phyloP scores from a whole-genome alignment of 2,888 invertebrate genomes.

The Microchrysa polita region DNA sequence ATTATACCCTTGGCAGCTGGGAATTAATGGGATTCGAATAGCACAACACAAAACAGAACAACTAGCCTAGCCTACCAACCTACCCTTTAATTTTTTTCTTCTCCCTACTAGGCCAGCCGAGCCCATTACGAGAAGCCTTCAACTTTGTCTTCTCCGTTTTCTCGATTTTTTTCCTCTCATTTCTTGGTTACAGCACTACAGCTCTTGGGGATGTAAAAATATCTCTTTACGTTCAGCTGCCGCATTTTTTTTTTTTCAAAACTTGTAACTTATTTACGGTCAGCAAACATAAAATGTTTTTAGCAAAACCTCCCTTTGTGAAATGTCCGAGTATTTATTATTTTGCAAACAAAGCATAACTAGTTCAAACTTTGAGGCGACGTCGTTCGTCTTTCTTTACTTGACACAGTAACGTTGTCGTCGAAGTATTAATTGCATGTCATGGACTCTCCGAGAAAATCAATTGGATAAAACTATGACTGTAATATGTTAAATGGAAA shows the following conservation, averaged over 20 bases:
- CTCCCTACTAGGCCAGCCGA: neutral
- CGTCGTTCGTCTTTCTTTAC: neutral
- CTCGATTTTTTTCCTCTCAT: neutral
- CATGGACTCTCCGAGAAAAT: slow-evolving; percentile 33
- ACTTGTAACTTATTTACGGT: neutral
- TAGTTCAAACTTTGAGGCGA: slow-evolving; percentile 5
- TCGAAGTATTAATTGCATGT: slow-evolving; percentile 27
- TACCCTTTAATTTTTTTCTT: too few relatives aligned
- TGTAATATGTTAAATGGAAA: slow-evolving; percentile 2
- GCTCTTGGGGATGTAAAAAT: neutral
- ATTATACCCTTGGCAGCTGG: too few relatives aligned
- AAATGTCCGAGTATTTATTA: neutral
- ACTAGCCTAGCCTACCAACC: too few relatives aligned
- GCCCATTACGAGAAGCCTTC: neutral
- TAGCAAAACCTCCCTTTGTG: neutral
- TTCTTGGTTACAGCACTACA: too few relatives aligned
- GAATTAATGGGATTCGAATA: too few relatives aligned
- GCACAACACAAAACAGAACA: too few relatives aligned
- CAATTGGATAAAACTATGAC: slow-evolving; percentile 16
- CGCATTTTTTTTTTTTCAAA: neutral
- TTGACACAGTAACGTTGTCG: slow-evolving; percentile 24
- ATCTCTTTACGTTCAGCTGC: neutral
- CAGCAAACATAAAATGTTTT: neutral
- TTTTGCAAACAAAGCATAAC: neutral
- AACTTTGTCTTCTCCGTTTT: neutral